Base-by-base conservation (phyloP, 2,888 invertebrate genomes). In the Galeopsomyia nigrocyanea region DNA sequence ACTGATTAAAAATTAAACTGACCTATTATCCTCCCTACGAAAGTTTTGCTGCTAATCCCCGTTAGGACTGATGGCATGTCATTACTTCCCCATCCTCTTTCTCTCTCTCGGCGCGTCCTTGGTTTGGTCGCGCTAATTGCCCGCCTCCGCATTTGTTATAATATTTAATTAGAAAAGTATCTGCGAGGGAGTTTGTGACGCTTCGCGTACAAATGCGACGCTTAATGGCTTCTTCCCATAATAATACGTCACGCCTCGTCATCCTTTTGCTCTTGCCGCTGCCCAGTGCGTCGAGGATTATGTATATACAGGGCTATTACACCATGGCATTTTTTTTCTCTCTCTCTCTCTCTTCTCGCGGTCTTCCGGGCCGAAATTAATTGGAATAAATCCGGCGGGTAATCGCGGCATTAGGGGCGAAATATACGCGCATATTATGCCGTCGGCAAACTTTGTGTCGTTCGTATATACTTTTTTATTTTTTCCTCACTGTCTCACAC, bases 331-430 rank as follows among this genome's bases (percentile, higher is more conserved):
- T 81, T 10, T 7, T 1, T 72, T 82, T 81, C 82, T 82, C 81
- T 78, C 47, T 7, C n/a, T 3, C 60, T 26, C 2, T 75, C 75
- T 77, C 73, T 79, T 78, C 79, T 79, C 78, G 79, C 77, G 77
- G 79, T 80, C 82, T 83, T 82, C 83, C 83, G 82, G 80, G 80
- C 79, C 78, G 80, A 31, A 84, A 85, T 84, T 84, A 83, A 85
- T 84, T 81, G 84, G 79, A 82, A 80, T 82, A 82, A 83, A 83
- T 84, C 80, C 79, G 78, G 74, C 26, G 67, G 60, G 75, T 77
- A 73, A 78, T 77, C 71, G 75, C 66, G 66, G 75, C 78, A 79
- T 81, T 78, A 79, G 64, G 70, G 77, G 72, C 19, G 50, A 50
- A 56, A 68, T 65, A 22, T 68, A 61, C 19, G 22, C 46, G 19